phyloP scores from a whole-genome alignment of 2,113 vertebrate species.

The Egretta garzetta region DNA sequence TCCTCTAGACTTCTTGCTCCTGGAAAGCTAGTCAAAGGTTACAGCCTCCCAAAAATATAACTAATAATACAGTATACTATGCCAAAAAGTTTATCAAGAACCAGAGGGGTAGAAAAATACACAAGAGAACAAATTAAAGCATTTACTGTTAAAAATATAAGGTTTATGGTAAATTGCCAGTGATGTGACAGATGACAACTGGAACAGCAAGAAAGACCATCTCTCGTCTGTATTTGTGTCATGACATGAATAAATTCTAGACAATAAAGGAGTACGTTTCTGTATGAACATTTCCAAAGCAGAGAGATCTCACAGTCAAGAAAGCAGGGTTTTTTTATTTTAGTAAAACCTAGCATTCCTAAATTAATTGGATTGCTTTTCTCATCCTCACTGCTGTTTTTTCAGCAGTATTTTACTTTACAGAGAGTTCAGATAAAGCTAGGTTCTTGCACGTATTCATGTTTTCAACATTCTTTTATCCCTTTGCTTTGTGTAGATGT shows the following conservation, averaged over 20 bases:
- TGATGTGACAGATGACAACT: not conserved
- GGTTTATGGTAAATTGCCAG: not conserved
- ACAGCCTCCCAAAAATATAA: not conserved
- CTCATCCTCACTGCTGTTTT: not conserved
- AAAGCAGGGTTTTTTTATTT: not conserved
- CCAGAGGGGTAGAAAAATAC: not conserved
- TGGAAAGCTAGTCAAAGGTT: not conserved
- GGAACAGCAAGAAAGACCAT: not conserved
- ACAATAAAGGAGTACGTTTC: not conserved
- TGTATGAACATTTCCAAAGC: not conserved
- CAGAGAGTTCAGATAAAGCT: not conserved
- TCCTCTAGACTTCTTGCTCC: not conserved
- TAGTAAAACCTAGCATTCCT: not conserved
- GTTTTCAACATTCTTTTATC: constrained; percentile 7
- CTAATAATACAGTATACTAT: not conserved
- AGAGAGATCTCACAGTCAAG: not conserved
- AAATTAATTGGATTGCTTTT: not conserved
- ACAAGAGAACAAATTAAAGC: not conserved
- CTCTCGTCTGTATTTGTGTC: not conserved
- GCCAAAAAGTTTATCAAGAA: not conserved
- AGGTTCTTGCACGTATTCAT: not conserved
- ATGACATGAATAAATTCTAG: not conserved
- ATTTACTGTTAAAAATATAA: not conserved
- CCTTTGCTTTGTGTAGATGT: constrained; percentile 18
- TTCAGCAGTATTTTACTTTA: not conserved